Evolutionary conservation across 1,140 invertebrate genomes (phyloP).

Genomic region (Polypedilum vanderplanki): DNA sequence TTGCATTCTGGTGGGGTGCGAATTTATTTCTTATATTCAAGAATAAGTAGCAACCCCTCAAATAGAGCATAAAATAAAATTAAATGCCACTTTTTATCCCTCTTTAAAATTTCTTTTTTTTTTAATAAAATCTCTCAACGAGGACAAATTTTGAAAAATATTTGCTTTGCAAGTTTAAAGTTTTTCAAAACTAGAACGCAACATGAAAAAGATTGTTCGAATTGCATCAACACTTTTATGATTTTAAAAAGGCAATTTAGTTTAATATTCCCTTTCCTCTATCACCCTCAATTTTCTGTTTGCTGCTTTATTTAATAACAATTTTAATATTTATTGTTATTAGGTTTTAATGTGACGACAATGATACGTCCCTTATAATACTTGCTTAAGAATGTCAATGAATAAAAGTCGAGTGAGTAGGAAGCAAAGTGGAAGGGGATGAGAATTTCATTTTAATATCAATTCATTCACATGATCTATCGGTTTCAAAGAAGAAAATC

Average conservation of each 20-base stretch:
- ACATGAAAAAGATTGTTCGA: background rate
- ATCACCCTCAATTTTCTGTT: background rate
- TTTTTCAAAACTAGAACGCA: background rate
- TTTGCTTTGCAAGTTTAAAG: background rate
- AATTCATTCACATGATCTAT: slow-evolving; percentile 19
- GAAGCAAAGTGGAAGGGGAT: background rate
- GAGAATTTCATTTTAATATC: slow-evolving; percentile 14
- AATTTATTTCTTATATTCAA: background rate
- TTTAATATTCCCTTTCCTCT: background rate
- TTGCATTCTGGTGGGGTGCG: background rate
- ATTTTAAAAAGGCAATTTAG: background rate
- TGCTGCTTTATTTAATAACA: slow-evolving; percentile 26
- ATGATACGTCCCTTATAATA: background rate
- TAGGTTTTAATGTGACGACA: slow-evolving; percentile 15
- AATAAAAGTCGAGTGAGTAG: background rate
- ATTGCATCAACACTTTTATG: background rate
- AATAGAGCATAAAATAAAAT: background rate
- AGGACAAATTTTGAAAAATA: slow-evolving; percentile 16
- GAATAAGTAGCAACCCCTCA: background rate
- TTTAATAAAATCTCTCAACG: background rate
- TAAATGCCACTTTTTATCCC: slow-evolving; percentile 25
- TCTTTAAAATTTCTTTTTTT: background rate
- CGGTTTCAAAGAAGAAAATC: background rate
- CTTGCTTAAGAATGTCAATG: slow-evolving; percentile 3
- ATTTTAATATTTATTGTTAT: slow-evolving; percentile 27